phyloP scores from a whole-genome alignment of 2,888 invertebrate species.

The Agrotis puta region DNA sequence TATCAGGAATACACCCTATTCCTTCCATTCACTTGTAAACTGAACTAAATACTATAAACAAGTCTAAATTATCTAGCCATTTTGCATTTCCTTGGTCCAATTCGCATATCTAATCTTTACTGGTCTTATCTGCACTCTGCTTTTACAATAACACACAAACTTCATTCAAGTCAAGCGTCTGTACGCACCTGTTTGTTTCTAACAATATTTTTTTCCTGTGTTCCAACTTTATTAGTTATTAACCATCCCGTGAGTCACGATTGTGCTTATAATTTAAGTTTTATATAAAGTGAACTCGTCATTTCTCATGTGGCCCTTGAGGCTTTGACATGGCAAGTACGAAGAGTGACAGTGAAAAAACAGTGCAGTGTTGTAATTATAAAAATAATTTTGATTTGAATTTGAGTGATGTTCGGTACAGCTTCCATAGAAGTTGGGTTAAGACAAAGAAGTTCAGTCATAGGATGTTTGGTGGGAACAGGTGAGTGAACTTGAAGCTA shows the following conservation, averaged over 20 bases:
- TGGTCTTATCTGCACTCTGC: constrained; percentile 61
- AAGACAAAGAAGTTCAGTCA: constrained; percentile 78
- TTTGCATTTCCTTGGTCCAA: constrained; percentile 81
- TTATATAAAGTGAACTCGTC: constrained; percentile 20
- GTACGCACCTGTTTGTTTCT: constrained; percentile 30
- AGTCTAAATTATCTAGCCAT: constrained; percentile 38
- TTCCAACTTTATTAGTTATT: constrained; percentile 11
- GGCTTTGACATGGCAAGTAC: constrained; percentile 57
- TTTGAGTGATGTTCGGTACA: constrained; percentile 74
- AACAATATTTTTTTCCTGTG: constrained; percentile 12
- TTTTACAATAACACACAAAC: constrained; percentile 44
- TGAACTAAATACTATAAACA: constrained; percentile 7
- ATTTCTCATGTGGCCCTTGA: constrained; percentile 48
- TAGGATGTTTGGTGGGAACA: constrained; percentile 76
- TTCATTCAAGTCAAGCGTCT: constrained; percentile 21
- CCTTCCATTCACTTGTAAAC: background rate
- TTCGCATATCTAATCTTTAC: constrained; percentile 81
- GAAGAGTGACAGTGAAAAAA: constrained; percentile 63
- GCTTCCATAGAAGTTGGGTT: constrained; percentile 77
- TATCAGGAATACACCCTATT: background rate
- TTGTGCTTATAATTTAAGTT: constrained; percentile 15
- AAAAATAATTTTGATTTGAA: constrained; percentile 68
- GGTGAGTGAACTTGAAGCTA: constrained; percentile 72
- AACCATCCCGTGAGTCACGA: constrained; percentile 46
- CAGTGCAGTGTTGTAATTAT: constrained; percentile 75